These are phyloP conservation scores for Sylvilagus bachmani DNA, from an alignment of 2,113 vertebrate species.

Conservation along the genomic window DNA sequence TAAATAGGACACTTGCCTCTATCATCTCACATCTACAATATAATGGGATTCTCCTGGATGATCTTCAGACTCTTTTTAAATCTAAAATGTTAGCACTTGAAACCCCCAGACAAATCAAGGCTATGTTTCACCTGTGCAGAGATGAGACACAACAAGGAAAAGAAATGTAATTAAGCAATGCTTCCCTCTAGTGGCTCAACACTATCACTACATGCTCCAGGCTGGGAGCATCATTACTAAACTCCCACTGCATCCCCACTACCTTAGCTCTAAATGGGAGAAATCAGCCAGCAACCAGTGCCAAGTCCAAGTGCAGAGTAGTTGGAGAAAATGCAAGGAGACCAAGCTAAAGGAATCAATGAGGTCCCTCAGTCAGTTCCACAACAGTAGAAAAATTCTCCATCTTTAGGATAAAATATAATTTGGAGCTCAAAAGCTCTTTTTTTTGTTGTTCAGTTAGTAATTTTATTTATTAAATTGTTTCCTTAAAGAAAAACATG, in stretches of 20 bases:
- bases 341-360: background rate
- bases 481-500: too few relatives aligned
- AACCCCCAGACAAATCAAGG: conserved; percentile 15
- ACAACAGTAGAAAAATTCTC: background rate
- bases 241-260: background rate
- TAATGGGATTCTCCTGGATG: background rate
- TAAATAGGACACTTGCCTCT: conserved; percentile 35
- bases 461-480: too few relatives aligned
- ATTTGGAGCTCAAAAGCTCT: conserved; percentile 8
- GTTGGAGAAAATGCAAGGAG: background rate
- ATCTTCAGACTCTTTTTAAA: conserved; percentile 45
- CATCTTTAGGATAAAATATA: conserved; percentile 17
- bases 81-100: conserved; percentile 62
- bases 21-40: background rate
- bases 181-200: conserved; percentile 66
- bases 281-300: background rate
- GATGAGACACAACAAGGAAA: background rate
- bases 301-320: background rate
- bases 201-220: background rate
- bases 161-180: conserved; percentile 22
- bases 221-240: background rate
- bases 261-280: background rate
- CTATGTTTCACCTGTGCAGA: conserved; percentile 13
- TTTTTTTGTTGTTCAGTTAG: background rate
- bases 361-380: background rate